phyloP scores from a whole-genome alignment of 2,888 invertebrate species.

The Cantharis flavilabris region DNA sequence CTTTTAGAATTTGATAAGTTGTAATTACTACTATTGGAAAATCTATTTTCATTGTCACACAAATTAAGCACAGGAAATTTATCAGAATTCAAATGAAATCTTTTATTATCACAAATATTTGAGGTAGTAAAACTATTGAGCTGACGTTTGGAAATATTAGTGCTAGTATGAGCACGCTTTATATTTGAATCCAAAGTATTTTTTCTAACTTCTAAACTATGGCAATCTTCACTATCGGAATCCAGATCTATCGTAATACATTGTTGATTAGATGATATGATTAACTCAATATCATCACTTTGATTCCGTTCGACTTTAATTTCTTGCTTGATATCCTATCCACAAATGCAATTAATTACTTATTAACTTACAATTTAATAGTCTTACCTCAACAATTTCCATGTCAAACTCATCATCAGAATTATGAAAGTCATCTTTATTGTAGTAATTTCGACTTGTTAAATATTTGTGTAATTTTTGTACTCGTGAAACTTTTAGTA shows the following conservation, averaged over 20 bases:
- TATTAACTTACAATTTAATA: background rate
- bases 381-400: constrained; percentile 6
- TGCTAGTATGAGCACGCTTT: background rate
- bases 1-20: background rate
- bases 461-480: constrained; percentile 9
- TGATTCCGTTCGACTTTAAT: background rate
- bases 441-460: constrained; percentile 18
- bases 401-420: constrained; percentile 15
- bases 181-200: background rate
- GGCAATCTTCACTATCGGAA: constrained; percentile 6
- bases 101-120: constrained; percentile 9
- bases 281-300: background rate
- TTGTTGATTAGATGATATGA: background rate
- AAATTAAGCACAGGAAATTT: background rate
- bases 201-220: background rate
- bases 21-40: background rate
- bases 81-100: background rate
- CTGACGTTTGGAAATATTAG: background rate
- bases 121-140: constrained; percentile 14
- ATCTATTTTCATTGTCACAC: background rate
- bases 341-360: background rate
- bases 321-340: background rate
- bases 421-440: constrained; percentile 21
- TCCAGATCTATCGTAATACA: constrained; percentile 10
- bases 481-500: constrained; percentile 8